These are phyloP conservation scores for Parnassius orleans DNA, from an alignment of 2,888 invertebrate species.

Conservation along the genomic window DNA sequence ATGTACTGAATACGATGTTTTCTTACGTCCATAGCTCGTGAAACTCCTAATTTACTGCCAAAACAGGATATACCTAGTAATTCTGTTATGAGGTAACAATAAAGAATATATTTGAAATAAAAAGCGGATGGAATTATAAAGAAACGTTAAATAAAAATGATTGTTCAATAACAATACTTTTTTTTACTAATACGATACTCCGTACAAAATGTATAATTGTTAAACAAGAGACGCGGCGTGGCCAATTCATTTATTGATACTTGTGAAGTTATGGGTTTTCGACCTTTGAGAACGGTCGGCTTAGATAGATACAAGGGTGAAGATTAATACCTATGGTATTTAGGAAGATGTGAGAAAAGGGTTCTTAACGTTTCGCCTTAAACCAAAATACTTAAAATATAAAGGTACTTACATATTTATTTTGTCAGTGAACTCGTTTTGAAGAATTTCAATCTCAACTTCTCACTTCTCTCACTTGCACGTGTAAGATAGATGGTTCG, in stretches of 20 bases:
- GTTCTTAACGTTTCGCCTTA: neutral
- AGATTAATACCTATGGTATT: neutral
- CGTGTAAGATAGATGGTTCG: too few species aligned
- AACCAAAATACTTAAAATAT: neutral
- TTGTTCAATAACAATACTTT: slow-evolving; percentile 20
- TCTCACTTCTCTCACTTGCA: too few species aligned
- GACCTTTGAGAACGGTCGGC: slow-evolving; percentile 22
- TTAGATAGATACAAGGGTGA: slow-evolving; percentile 13
- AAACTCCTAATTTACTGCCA: too few species aligned
- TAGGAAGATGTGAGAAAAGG: neutral
- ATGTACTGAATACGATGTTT: too few species aligned
- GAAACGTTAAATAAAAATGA: too few species aligned
- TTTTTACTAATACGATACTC: slow-evolving; percentile 24
- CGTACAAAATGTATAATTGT: slow-evolving; percentile 43
- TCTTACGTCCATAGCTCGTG: too few species aligned
- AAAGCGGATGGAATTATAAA: slow-evolving; percentile 12
- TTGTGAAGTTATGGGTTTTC: slow-evolving; percentile 25
- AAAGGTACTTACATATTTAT: neutral
- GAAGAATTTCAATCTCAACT: too few species aligned
- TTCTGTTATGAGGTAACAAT: too few species aligned
- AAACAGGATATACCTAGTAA: too few species aligned
- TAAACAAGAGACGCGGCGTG: slow-evolving; percentile 35
- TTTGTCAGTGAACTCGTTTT: neutral
- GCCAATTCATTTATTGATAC: slow-evolving; percentile 38
- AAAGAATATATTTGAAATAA: too few species aligned